Conservation (phyloP, 2,113 vertebrate species). For the Apteryx owenii region DNA sequence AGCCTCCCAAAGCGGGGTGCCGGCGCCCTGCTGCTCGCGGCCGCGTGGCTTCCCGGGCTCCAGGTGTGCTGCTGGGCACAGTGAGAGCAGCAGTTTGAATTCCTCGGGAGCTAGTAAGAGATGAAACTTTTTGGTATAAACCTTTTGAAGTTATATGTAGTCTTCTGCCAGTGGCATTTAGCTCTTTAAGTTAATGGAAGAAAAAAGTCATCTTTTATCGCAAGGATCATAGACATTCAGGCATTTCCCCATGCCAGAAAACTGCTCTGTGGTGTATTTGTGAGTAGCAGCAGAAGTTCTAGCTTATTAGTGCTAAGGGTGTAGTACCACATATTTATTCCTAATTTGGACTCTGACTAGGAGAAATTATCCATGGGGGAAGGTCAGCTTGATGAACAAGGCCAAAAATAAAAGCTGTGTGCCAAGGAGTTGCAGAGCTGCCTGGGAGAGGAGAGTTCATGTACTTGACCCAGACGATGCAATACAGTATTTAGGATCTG, state of each 20-base stretch:
- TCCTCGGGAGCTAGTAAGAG: not conserved
- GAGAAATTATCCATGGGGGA: conserved; percentile 54
- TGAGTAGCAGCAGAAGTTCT: not conserved
- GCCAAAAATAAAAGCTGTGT: conserved; percentile 58
- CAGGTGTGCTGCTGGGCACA: too few relatives aligned
- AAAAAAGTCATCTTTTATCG: not conserved
- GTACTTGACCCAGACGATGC: not conserved
- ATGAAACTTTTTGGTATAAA: not conserved
- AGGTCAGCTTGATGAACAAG: conserved; percentile 50
- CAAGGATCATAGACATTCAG: not conserved
- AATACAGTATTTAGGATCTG: not conserved
- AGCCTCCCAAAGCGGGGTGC: not conserved
- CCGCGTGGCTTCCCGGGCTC: not conserved
- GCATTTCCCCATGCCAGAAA: not conserved
- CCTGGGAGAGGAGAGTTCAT: not conserved
- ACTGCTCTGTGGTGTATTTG: not conserved
- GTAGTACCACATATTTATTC: conserved; percentile 63
- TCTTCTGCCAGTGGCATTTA: not conserved
- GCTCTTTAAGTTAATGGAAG: not conserved
- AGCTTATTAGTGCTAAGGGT: conserved; percentile 5
- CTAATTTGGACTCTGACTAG: conserved; percentile 66
- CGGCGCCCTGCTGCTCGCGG: not conserved
- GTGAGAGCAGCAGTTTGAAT: not conserved
- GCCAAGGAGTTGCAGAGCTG: conserved; percentile 9
- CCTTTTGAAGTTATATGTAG: not conserved